Conservation (phyloP, 2,797 vertebrate genomes). For the Microctenopoma steveboyesi region DNA sequence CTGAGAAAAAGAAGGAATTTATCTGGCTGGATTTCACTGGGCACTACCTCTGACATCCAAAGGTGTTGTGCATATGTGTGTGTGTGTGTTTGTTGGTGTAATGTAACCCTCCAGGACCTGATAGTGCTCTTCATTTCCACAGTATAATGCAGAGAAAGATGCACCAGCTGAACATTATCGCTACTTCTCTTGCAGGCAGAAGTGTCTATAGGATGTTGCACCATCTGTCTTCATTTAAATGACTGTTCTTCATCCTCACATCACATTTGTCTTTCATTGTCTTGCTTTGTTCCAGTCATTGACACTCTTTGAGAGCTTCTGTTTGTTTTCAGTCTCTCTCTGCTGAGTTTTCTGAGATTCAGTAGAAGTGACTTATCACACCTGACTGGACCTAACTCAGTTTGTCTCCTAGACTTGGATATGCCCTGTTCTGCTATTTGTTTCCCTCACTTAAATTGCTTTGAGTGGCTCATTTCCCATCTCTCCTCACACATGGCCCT, state of each 20-base stretch:
- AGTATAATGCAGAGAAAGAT: conserved; percentile 44
- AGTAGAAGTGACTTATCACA: conserved; percentile 50
- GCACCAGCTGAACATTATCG: conserved; percentile 55
- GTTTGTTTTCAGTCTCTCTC: conserved; percentile 30
- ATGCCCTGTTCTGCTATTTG: conserved; percentile 37
- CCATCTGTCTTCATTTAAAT: conserved; percentile 12
- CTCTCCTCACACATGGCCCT: conserved; percentile 23
- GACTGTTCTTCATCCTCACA: conserved; percentile 10
- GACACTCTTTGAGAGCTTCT: conserved; percentile 34
- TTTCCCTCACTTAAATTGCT: conserved; percentile 58
- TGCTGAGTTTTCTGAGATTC: conserved; percentile 39
- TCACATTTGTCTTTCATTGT: neutral
- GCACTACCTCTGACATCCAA: conserved; percentile 57
- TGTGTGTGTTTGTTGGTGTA: conserved; percentile 5
- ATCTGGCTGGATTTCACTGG: conserved; percentile 44
- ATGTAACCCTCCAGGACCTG: conserved; percentile 50
- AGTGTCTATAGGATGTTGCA: conserved; percentile 1
- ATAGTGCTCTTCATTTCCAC: conserved; percentile 57
- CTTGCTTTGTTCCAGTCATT: conserved; percentile 2
- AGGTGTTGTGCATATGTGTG: conserved; percentile 31
- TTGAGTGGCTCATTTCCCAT: conserved; percentile 55
- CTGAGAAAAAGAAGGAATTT: conserved; percentile 57
- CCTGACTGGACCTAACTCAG: conserved; percentile 37
- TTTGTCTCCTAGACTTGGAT: conserved; percentile 49
- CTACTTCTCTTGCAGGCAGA: conserved; percentile 30